Evolutionary conservation across 2,113 vertebrate genomes (phyloP).

Genomic region (Felis chaus): DNA sequence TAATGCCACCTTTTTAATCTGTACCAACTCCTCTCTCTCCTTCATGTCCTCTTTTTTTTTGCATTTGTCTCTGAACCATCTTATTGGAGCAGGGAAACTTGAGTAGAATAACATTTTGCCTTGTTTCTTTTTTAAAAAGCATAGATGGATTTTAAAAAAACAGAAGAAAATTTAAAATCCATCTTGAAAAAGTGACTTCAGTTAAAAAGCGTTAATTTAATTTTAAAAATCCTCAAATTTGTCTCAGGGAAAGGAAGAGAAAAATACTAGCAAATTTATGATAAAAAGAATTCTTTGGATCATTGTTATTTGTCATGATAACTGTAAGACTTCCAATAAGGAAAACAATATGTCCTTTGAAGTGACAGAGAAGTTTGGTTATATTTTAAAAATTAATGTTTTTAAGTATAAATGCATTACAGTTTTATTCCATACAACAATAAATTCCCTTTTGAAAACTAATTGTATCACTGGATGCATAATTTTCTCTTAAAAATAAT

Average conservation of each 20-base stretch:
- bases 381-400: constrained; percentile 3
- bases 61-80: background rate
- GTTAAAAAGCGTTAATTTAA: background rate
- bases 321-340: background rate
- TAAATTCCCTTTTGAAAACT: background rate
- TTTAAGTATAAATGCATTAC: background rate
- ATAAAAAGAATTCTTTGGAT: background rate
- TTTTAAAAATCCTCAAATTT: background rate
- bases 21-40: background rate
- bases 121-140: background rate
- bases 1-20: background rate
- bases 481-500: constrained; percentile 28
- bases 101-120: background rate
- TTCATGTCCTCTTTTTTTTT: background rate
- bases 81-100: background rate
- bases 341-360: background rate
- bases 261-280: background rate
- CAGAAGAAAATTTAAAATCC: background rate
- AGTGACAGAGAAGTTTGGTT: background rate
- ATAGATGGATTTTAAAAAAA: background rate
- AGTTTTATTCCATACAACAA: background rate
- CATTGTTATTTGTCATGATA: background rate
- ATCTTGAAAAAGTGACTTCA: constrained; percentile 26
- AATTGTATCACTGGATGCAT: background rate
- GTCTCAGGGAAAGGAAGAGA: background rate